Conservation (phyloP, 2,888 invertebrate genomes). For the Tetanocera ferruginea region DNA sequence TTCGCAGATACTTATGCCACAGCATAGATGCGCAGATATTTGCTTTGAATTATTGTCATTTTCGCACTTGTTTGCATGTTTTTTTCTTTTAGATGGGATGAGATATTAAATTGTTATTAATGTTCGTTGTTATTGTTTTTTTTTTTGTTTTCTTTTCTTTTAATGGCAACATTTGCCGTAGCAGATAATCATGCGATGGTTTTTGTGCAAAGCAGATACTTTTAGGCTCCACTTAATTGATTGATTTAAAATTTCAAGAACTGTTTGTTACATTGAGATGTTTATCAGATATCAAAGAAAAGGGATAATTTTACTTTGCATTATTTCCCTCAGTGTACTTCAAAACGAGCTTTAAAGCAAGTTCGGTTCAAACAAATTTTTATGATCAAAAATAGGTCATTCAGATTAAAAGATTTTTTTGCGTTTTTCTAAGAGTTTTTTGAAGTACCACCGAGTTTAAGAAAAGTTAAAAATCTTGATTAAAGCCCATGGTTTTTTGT, state of each 20-base stretch:
- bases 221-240: background rate
- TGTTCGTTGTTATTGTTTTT: background rate
- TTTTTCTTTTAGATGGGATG: background rate
- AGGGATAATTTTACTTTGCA: no score
- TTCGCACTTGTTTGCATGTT: background rate
- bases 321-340: no score
- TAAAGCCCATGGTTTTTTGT: no score
- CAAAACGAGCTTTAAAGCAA: no score
- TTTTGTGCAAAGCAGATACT: background rate
- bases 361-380: no score
- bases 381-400: no score
- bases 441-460: no score
- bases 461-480: no score
- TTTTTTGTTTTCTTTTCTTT: background rate
- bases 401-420: no score
- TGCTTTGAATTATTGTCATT: slow-evolving; percentile 4
- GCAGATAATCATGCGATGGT: background rate
- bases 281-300: no score
- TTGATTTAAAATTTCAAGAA: background rate
- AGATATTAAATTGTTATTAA: background rate
- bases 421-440: no score
- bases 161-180: background rate
- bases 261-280: background rate
- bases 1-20: background rate
- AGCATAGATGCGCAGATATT: slow-evolving; percentile 1